Evolutionary conservation across 2,113 vertebrate genomes (phyloP).

Genomic region (Enhydra lutris): DNA sequence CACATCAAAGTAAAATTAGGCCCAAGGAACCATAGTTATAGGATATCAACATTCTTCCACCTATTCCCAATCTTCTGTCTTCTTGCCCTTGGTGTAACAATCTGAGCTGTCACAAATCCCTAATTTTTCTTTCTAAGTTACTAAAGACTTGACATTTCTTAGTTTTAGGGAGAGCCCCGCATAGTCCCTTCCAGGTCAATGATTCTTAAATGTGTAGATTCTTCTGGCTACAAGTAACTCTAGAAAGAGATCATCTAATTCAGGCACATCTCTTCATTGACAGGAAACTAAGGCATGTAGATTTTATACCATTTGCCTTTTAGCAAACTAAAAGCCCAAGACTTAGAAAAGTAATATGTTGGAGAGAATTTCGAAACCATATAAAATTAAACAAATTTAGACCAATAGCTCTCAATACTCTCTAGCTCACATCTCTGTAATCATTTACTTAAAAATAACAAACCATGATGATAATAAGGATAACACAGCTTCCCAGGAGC

Average conservation of each 20-base stretch:
- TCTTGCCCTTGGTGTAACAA: neutral
- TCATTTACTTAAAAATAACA: neutral
- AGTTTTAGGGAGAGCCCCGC: neutral
- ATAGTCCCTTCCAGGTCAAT: neutral
- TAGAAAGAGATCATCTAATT: neutral
- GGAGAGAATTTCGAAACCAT: neutral
- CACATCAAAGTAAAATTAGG: neutral
- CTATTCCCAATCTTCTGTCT: neutral
- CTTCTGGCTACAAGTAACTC: neutral
- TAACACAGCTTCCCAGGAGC: neutral
- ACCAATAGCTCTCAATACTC: neutral
- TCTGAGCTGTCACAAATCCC: neutral
- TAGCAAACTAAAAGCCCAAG: neutral
- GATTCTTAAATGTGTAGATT: neutral
- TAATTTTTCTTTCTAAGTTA: neutral
- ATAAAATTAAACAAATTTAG: conserved; percentile 1
- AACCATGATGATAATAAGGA: neutral
- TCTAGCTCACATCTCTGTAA: neutral
- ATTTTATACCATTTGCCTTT: neutral
- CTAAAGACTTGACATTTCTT: neutral
- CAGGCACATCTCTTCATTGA: neutral
- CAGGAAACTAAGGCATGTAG: neutral
- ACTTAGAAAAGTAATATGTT: neutral
- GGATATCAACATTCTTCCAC: neutral
- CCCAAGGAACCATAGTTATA: neutral